Conservation (phyloP, 2,113 vertebrate genomes). For the Glaucidium brasilianum region DNA sequence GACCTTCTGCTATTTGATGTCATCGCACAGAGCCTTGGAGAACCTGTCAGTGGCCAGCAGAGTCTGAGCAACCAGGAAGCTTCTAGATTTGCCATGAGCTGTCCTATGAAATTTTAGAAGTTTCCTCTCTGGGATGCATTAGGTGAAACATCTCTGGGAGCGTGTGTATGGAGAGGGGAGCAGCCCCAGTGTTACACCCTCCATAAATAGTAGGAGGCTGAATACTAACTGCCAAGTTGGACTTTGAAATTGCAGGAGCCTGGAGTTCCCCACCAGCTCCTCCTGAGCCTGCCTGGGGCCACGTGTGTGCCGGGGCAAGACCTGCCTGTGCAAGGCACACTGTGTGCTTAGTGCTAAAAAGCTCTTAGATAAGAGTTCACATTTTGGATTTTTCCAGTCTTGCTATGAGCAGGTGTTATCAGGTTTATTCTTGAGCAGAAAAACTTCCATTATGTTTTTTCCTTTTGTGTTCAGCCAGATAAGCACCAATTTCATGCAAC, state of each 20-base stretch:
- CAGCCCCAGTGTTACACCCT: accelerated
- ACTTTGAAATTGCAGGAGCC: neutral
- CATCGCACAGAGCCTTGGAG: neutral
- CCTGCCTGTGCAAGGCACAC: accelerated
- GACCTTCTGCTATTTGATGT: neutral
- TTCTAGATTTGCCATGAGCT: neutral
- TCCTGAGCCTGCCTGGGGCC: accelerated
- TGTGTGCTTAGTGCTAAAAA: neutral
- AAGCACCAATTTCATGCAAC: neutral
- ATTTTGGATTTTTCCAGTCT: neutral
- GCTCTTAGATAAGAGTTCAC: neutral
- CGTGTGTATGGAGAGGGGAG: accelerated
- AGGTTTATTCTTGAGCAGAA: neutral
- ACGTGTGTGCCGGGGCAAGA: accelerated
- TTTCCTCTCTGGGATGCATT: neutral
- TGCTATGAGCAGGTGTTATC: neutral
- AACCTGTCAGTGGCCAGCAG: neutral
- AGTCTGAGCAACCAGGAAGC: neutral
- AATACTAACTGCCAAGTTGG: neutral
- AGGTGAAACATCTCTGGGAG: neutral
- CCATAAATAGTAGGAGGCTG: neutral
- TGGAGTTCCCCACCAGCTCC: neutral
- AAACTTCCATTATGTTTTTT: neutral
- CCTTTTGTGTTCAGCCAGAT: neutral
- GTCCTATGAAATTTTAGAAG: neutral